A percentile compares a stretch with the other conserved stretches of the same genome.
Evolutionary conservation across 2,797 vertebrate genomes (phyloP).

Genomic region (Phoebastria nigripes): DNA sequence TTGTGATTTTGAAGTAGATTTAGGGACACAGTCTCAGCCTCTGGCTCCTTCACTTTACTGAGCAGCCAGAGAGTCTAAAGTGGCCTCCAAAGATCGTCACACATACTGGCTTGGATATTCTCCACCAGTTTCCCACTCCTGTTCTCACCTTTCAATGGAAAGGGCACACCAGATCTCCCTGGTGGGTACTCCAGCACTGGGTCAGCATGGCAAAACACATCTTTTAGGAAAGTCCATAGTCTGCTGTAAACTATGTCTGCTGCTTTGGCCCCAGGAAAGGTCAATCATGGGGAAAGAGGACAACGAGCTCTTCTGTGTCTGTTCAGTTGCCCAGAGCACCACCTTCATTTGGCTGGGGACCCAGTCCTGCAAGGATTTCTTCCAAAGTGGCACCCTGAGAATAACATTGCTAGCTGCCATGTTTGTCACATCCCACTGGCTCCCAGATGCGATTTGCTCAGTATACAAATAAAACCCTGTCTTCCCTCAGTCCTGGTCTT

Average conservation of each 20-base stretch:
- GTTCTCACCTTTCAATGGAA: background rate
- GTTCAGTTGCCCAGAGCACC: background rate
- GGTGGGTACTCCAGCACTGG: background rate
- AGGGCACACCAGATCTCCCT: background rate
- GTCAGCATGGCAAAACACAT: background rate
- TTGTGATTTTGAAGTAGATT: background rate
- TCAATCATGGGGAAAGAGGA: background rate
- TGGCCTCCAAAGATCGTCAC: background rate
- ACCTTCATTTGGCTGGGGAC: background rate
- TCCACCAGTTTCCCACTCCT: background rate
- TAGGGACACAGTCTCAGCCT: background rate
- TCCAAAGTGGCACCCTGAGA: background rate
- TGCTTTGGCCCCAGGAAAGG: background rate
- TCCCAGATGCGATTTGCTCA: rapidly evolving
- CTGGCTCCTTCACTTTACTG: background rate
- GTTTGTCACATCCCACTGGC: background rate
- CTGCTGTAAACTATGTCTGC: rapidly evolving
- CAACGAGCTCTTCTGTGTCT: background rate
- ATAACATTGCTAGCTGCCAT: background rate
- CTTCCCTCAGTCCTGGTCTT: background rate
- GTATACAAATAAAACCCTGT: background rate
- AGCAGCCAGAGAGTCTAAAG: background rate
- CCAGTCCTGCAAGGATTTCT: background rate
- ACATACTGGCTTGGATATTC: background rate
- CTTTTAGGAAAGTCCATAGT: background rate